A percentile compares a stretch with the other conserved stretches of the same genome.
Evolutionary conservation across 2,113 vertebrate species (phyloP).

Genomic region (Anas platyrhynchos): DNA sequence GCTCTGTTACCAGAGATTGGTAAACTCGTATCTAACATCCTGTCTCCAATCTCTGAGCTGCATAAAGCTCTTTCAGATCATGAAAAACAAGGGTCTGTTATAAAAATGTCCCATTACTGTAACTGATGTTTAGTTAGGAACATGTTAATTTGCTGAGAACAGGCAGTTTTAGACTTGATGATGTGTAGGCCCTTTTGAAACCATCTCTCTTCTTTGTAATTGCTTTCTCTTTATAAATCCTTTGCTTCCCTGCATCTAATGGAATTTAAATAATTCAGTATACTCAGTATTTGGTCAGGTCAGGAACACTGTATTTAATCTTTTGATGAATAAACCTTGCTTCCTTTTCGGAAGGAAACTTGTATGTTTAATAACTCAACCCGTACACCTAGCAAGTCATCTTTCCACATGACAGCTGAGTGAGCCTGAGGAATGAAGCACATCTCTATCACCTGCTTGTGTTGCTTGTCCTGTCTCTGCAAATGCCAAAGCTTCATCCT

Average conservation of each 20-base stretch:
- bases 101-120: background rate
- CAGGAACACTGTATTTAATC: background rate
- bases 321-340: background rate
- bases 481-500: background rate
- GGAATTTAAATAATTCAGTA: background rate
- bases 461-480: background rate
- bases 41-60: background rate
- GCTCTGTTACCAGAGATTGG: background rate
- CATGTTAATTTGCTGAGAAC: background rate
- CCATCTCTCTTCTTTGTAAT: background rate
- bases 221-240: background rate
- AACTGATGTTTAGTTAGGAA: background rate
- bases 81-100: background rate
- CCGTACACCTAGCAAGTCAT: background rate
- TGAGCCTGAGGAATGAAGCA: background rate
- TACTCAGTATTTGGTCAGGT: background rate
- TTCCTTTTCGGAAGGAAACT: background rate
- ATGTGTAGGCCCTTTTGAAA: background rate
- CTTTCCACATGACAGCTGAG: background rate
- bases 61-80: background rate
- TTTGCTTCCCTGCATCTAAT: background rate
- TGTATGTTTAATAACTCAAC: background rate
- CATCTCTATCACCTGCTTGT: background rate
- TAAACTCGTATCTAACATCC: background rate
- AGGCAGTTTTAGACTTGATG: background rate